Percentiles rank a stretch among this genome's conserved stretches.
phyloP scores from a whole-genome alignment of 2,113 vertebrate genomes.

The Cynoglossus semilaevis region DNA sequence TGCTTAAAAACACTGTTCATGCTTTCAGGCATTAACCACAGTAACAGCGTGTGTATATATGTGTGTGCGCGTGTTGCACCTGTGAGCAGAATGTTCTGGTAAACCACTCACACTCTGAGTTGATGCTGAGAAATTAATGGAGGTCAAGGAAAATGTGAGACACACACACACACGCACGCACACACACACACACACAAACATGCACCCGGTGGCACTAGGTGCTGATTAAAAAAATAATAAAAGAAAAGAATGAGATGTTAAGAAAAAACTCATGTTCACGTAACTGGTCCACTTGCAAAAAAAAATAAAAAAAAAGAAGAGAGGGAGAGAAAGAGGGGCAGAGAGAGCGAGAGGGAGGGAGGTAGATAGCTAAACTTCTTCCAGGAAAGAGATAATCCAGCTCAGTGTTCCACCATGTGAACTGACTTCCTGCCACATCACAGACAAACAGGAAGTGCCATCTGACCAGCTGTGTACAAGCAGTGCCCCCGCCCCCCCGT shows the following conservation, averaged over 20 bases:
- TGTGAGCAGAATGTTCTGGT: slow-evolving; percentile 66
- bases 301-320: not conserved
- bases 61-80: slow-evolving; percentile 36
- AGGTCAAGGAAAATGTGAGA: slow-evolving; percentile 79
- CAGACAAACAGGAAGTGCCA: slow-evolving; percentile 59
- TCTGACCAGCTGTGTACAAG: slow-evolving; percentile 56
- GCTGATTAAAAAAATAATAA: not conserved
- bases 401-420: slow-evolving; percentile 61
- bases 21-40: slow-evolving; percentile 50
- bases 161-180: slow-evolving; percentile 1
- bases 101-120: slow-evolving; percentile 68
- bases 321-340: slow-evolving; percentile 13
- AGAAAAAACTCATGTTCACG: not conserved
- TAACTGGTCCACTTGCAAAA: not conserved
- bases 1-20: slow-evolving; percentile 30
- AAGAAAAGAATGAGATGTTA: slow-evolving; percentile 7
- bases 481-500: slow-evolving; percentile 6
- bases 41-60: slow-evolving; percentile 24
- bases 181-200: no score
- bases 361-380: slow-evolving; percentile 33
- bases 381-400: slow-evolving; percentile 62
- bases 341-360: slow-evolving; percentile 13
- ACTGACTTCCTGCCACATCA: slow-evolving; percentile 68
- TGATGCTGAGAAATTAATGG: slow-evolving; percentile 86
- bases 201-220: not conserved